A percentile compares a stretch with the other conserved stretches of the same genome.
Conservation (phyloP, 2,113 vertebrate genomes). For the Neolamprologus devosi region DNA sequence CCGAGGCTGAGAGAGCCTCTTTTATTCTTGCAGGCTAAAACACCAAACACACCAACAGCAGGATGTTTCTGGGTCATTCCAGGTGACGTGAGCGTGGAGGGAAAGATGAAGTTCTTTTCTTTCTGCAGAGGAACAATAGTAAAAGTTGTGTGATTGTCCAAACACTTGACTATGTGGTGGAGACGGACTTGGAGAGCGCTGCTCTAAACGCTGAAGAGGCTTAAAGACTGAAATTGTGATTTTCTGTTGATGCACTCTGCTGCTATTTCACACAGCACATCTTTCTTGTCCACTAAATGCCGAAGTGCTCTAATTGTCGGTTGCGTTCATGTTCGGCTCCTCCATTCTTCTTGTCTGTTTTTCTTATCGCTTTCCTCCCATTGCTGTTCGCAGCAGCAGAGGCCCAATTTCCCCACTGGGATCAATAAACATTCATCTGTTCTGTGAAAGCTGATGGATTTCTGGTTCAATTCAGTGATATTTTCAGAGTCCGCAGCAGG, state of each 20-base stretch:
- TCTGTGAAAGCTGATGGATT: background rate
- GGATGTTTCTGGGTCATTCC: background rate
- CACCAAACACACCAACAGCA: background rate
- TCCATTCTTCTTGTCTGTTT: background rate
- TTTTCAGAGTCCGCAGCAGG: background rate
- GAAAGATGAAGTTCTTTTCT: background rate
- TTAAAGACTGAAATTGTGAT: background rate
- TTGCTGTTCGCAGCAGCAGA: background rate
- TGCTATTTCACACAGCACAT: background rate
- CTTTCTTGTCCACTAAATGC: background rate
- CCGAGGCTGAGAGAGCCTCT: background rate
- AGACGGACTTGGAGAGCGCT: rapidly evolving
- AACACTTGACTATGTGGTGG: background rate
- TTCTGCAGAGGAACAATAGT: background rate
- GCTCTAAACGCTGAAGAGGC: background rate
- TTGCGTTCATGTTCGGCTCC: background rate
- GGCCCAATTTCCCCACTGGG: background rate
- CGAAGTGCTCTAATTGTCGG: background rate
- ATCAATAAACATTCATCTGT: conserved; percentile 7
- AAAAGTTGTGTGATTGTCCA: background rate
- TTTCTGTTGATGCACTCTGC: background rate
- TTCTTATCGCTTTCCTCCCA: background rate
- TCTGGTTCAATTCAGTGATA: background rate
- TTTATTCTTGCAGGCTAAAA: background rate
- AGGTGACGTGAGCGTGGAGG: background rate